Evolutionary conservation across 2,113 vertebrate genomes (phyloP), one percentile per base, ranked within the genome.

Genomic region (human): DNA sequence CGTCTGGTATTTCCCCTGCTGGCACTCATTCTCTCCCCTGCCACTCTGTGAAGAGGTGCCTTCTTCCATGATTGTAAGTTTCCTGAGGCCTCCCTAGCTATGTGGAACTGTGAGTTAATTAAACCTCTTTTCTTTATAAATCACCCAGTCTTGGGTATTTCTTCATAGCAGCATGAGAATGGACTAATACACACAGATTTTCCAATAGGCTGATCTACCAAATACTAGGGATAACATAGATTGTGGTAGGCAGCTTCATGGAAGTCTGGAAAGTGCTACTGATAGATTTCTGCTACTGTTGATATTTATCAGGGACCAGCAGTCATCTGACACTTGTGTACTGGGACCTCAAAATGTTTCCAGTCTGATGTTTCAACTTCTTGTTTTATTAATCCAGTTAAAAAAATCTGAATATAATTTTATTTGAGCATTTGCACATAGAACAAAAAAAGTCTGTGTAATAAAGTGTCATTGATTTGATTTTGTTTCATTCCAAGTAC

Each of bases 401-500:
- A 89, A 30, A 68, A 85, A 52, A 32, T 89, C 16, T 70, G 38
- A 48, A 27, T 66, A 43, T 68, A 76, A 87, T 94, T 87, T 94
- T 79, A 83, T 70, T 90, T 72, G n/a, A 76, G n/a, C 16, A 66
- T 86, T 95, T 95, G n/a, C 48, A 89, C 55, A 30, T 22, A 55
- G 16, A 40, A 40, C 27, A 72, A 48, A 27, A 30, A 14, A 93
- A 83, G 9, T 66, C 25, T 90, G 30, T 61, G 43, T 25, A 92
- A 38, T 38, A 52, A 94, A 84, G 70, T 16, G 61, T 85, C n/a
- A 89, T 5, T 90, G 84, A 96, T 95, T 94, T 95, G 43, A 87
- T 96, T 96, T 92, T 55, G 52, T 14, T 87, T 94, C 10, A 43
- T 45, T 96, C 50, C 45, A 76, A 90, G 22, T 40, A 55, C 11